Conservation (phyloP, 2,113 vertebrate genomes). For the Poeciliopsis retropinna region DNA sequence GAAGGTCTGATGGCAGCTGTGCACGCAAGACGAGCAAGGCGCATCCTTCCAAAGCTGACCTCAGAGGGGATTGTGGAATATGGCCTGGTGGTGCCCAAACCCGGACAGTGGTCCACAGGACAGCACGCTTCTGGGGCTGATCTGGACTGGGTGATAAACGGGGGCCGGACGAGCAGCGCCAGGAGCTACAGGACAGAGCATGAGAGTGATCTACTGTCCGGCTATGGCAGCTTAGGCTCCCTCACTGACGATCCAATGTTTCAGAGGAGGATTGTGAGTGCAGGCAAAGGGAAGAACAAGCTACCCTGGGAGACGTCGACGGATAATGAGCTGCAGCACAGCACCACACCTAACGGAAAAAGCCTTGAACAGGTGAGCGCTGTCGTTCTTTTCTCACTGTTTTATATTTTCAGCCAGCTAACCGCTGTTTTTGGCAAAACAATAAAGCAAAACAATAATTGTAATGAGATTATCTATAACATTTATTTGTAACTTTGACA, state of each 20-base stretch:
- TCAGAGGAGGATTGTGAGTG: constrained; percentile 87
- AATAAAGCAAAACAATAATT: too few species aligned
- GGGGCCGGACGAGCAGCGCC: constrained; percentile 82
- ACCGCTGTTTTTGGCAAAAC: not conserved
- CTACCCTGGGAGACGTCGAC: constrained; percentile 88
- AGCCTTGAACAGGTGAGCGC: constrained; percentile 83
- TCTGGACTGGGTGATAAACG: constrained; percentile 87
- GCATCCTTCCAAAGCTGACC: constrained; percentile 80
- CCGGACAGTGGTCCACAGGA: constrained; percentile 62
- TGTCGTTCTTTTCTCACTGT: not conserved
- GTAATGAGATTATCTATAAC: too few species aligned
- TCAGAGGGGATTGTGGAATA: constrained; percentile 85
- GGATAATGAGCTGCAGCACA: constrained; percentile 61
- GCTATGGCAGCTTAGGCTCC: constrained; percentile 71
- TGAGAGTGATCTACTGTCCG: constrained; percentile 56
- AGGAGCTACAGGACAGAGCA: constrained; percentile 76
- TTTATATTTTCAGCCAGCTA: not conserved
- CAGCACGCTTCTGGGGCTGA: constrained; percentile 80
- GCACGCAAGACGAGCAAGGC: constrained; percentile 87
- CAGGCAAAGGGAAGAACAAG: constrained; percentile 89
- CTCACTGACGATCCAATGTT: constrained; percentile 54
- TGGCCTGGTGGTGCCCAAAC: constrained; percentile 80
- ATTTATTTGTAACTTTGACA: too few species aligned
- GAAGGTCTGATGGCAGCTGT: constrained; percentile 85
- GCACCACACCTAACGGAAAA: constrained; percentile 53